These are phyloP conservation scores for Centroberyx gerrardi DNA, from an alignment of 2,797 vertebrate species.

Conservation along the genomic window DNA sequence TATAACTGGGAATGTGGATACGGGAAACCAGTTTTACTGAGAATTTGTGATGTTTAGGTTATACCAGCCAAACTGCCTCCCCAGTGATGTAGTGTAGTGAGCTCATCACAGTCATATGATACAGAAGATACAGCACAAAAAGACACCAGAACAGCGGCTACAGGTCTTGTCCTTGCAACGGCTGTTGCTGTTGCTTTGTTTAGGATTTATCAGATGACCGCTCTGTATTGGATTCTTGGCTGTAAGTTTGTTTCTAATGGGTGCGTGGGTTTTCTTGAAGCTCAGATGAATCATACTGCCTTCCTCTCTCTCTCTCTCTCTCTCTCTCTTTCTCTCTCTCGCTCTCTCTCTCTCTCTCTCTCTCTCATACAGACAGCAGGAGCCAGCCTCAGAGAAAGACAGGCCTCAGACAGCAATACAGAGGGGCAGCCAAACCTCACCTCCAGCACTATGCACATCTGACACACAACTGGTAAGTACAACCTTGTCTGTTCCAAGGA, in stretches of 20 bases:
- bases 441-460: constrained; percentile 74
- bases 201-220: constrained; percentile 4
- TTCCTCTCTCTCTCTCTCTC: constrained; percentile 8
- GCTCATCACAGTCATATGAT: background rate
- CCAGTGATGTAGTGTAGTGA: background rate
- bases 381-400: constrained; percentile 39
- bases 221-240: constrained; percentile 10
- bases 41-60: background rate
- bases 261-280: constrained; percentile 44
- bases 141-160: background rate
- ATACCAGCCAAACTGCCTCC: background rate
- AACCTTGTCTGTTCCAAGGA: background rate
- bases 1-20: background rate
- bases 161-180: background rate
- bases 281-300: constrained; percentile 42
- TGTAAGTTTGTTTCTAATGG: constrained; percentile 5
- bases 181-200: background rate
- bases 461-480: constrained; percentile 75
- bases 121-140: background rate
- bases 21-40: background rate
- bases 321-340: constrained; percentile 6
- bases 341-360: constrained; percentile 11
- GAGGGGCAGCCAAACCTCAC: constrained; percentile 40
- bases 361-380: constrained; percentile 45
- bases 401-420: constrained; percentile 31